Conservation (phyloP, 2,113 vertebrate species). For the Synodontis membranacea region DNA sequence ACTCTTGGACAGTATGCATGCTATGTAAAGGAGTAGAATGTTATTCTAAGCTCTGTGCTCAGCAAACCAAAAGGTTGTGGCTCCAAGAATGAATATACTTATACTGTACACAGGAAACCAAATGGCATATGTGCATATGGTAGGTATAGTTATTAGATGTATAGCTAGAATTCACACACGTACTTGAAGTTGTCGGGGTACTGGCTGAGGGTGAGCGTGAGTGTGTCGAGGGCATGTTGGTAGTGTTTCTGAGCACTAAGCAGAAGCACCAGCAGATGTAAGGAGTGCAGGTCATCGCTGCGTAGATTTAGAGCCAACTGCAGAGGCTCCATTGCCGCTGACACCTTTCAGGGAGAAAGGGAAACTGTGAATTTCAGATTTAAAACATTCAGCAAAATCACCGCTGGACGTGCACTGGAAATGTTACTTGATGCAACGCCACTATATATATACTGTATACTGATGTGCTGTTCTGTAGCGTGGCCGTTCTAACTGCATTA, state of each 20-base stretch:
- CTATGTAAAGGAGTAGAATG: background rate
- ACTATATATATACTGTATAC: no score
- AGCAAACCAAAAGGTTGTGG: background rate
- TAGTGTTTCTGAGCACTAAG: constrained; percentile 95
- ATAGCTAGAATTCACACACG: constrained; percentile 10
- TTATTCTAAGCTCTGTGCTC: background rate
- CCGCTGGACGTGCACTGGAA: background rate
- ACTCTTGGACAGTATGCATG: background rate
- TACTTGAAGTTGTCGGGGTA: constrained; percentile 95
- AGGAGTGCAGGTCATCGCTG: constrained; percentile 83
- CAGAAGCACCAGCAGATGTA: constrained; percentile 91
- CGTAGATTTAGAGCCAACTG: constrained; percentile 81
- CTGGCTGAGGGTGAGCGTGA: constrained; percentile 85
- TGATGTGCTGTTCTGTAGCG: background rate
- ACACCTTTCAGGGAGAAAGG: constrained; percentile 76
- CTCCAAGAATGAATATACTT: background rate
- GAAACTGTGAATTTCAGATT: background rate
- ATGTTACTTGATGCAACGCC: background rate
- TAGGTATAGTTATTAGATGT: background rate
- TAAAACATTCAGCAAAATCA: background rate
- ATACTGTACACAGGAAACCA: background rate
- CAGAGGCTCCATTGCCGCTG: constrained; percentile 86
- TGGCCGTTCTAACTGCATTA: background rate
- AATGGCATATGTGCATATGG: background rate
- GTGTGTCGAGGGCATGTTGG: constrained; percentile 85